Base-by-base conservation (phyloP, 2,797 vertebrate genomes). In the Myotis vivesi region DNA sequence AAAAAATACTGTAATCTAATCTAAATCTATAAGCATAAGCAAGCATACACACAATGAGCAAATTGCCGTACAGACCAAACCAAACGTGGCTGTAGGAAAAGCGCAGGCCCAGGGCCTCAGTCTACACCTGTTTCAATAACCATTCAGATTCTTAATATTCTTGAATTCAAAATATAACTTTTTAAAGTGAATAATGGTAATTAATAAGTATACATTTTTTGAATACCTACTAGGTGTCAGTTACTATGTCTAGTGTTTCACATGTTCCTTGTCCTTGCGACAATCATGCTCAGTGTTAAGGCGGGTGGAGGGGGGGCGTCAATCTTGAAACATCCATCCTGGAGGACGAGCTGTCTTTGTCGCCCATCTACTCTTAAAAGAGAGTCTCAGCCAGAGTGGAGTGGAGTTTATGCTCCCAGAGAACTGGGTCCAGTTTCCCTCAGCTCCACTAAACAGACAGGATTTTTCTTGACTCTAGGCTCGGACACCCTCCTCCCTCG, bases 151-250 rank as follows among this genome's bases (percentile, higher is more conserved):
- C 44, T 30, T 73, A 57, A 28, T 28, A 46, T 11, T 87, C 22
- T 93, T 90, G 92, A 93, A 85, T 82, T 88, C 10, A 85, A 84
- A 89, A 38, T 79, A 8, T 33, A 9, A 2, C 12, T 64, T 91
- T 59, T 59, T 25, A 85, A 85, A 87, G 20, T 81, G 23, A 89
- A 44, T 89, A 72, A 80, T 57, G 72, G 25, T 30, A 71, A 82
- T 82, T 23, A 72, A 9, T 23, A 62, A 76, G 3, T 46, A n/a
- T 12, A 75, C 33, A 15, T 33, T 72, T 94, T 68, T 41, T 55
- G 22, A 83, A 7, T 59, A 62, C 28, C 17, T 36, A 1, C 19
- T 38, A 57, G 13, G 2, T 73, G 10, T 77, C 46, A 73, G 13
- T 88, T 85, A 64, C 23, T 15, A 38, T 30, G 0, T 86, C 25